phyloP scores from a whole-genome alignment of 2,113 vertebrate genomes.

The Lates calcarifer region DNA sequence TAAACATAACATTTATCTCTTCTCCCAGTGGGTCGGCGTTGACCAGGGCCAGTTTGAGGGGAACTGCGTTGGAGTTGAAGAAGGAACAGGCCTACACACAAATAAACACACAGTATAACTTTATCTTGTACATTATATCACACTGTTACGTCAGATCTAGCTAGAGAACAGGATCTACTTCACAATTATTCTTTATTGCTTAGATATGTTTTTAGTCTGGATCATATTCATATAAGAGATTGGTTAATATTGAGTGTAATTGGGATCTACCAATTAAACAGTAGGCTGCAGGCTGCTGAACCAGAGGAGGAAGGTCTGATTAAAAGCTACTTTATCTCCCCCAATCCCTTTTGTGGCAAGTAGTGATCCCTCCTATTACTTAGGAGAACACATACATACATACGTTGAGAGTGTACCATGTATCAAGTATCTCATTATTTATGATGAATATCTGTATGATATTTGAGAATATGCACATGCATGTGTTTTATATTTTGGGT shows the following conservation, averaged over 20 bases:
- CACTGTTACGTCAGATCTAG: background rate
- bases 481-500: slow-evolving; percentile 21
- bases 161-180: background rate
- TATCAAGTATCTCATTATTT: background rate
- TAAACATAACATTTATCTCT: slow-evolving; percentile 99
- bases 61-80: slow-evolving; percentile 98
- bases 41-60: slow-evolving; percentile 92
- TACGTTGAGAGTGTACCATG: too few relatives aligned
- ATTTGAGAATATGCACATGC: background rate
- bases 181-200: background rate
- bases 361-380: too few relatives aligned
- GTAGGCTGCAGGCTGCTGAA: background rate
- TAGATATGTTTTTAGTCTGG: background rate
- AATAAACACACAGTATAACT: slow-evolving; percentile 12
- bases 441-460: background rate
- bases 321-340: background rate
- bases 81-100: slow-evolving; percentile 94
- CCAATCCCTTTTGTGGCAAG: too few relatives aligned
- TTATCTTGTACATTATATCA: background rate
- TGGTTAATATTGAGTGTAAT: background rate
- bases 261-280: background rate
- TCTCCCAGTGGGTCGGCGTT: slow-evolving; percentile 96
- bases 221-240: background rate
- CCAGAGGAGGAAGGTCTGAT: background rate
- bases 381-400: too few relatives aligned